Conservation (phyloP, 1,140 invertebrate genomes). For the Lepidurus packardi region DNA sequence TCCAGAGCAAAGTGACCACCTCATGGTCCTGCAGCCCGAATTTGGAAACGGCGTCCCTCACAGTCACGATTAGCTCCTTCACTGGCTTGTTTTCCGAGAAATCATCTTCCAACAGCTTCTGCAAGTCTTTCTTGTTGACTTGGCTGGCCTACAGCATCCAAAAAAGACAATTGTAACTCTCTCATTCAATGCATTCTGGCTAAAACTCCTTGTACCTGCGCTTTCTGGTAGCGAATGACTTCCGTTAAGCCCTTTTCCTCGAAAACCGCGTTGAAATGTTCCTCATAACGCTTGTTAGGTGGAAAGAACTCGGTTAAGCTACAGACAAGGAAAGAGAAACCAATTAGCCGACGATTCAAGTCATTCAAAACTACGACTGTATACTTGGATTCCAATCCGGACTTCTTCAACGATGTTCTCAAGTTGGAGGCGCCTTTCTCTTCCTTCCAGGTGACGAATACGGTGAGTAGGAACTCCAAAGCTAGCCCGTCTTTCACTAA, state of each 20-base stretch:
- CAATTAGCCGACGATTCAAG: constrained; percentile 29
- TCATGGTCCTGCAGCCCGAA: constrained; percentile 82
- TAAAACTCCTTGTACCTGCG: constrained; percentile 51
- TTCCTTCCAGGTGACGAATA: constrained; percentile 83
- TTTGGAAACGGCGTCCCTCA: constrained; percentile 76
- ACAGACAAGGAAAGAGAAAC: constrained; percentile 38
- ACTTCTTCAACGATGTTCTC: constrained; percentile 77
- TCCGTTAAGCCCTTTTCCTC: constrained; percentile 76
- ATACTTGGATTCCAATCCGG: constrained; percentile 74
- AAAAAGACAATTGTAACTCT: no score
- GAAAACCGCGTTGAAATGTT: constrained; percentile 77
- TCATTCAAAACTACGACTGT: background rate
- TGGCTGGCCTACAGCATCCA: constrained; percentile 51
- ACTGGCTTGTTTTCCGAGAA: constrained; percentile 72
- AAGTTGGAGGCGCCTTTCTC: constrained; percentile 82
- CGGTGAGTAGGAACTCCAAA: constrained; percentile 83
- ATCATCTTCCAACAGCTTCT: constrained; percentile 67
- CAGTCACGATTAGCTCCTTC: constrained; percentile 72
- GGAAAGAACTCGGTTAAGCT: constrained; percentile 90
- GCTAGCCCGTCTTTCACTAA: constrained; percentile 90
- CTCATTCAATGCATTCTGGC: background rate
- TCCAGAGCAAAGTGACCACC: constrained; percentile 77
- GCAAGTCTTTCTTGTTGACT: constrained; percentile 73
- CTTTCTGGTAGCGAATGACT: constrained; percentile 82
- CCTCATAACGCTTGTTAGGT: constrained; percentile 82